Evolutionary conservation across 2,797 vertebrate genomes (phyloP), one percentile per base, ranked within the genome.

Genomic region (Trachurus trachurus): DNA sequence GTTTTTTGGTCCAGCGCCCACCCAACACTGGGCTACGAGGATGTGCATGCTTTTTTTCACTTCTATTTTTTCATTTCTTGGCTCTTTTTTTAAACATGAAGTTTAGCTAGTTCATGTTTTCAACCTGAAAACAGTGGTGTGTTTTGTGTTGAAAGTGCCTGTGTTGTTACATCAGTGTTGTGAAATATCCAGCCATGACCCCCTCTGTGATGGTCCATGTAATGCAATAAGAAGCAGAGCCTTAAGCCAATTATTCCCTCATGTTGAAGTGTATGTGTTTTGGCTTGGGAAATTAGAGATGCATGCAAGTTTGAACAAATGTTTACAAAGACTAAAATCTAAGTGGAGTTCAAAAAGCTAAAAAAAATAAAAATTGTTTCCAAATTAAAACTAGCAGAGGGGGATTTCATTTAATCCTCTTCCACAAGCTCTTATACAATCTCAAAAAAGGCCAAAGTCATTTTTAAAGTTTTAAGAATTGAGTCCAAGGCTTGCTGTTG

Each of bases 181-280:
- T 63, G 34, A 6, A 62, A 52, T 75, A 66, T 62, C 81, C 56
- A 45, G 29, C 42, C 69, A 21, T 34, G 69, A 68, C 44, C 0
- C 15, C 29, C 22, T 76, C 52, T 80, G 75, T 88, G 77, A 87
- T 78, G 75, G 56, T 42, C 57, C 52, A 57, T 22, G 2, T 53
- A 45, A 61, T 83, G 62, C 1, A 47, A 11, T 5, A 58, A 75
- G 40, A 69, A 59, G 26, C 65, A 50, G 22, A 67, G 22, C 57
- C 56, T 37, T n/a, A 6, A 58, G 52, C 22, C 52, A 78, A 85
- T 83, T 57, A 72, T 10, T 84, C 57, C 67, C 64, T 70, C n/a
- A 45, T 87, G 76, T 58, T 78, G 19, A 29, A 34, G 29, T 80
- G 86, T 83, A 76, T 90, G 69, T 86, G 31, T 80, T 82, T 89